Evolutionary conservation across 30 jellyfish, hydroid and myxozoan species (phyloP).

Genomic region (Aurelia aurita complex sp. Pacific): DNA sequence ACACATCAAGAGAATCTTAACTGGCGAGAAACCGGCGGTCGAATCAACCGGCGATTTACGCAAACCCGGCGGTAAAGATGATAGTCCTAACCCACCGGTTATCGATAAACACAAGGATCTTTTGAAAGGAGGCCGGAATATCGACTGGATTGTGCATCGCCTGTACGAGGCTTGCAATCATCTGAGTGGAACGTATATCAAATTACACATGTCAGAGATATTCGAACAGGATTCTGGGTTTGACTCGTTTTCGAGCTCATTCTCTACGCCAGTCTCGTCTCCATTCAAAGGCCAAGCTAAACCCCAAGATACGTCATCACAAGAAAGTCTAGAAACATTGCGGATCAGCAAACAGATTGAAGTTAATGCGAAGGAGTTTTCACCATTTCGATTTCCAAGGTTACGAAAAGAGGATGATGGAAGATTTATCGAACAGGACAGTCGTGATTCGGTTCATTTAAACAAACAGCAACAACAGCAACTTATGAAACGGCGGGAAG

Average conservation of each 20-base stretch:
- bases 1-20: conserved; percentile 84
- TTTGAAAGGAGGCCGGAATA: conserved; percentile 86
- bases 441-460: conserved; percentile 46
- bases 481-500: conserved; percentile 70
- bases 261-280: conserved; percentile 85
- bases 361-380: conserved; percentile 40
- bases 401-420: conserved; percentile 73
- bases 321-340: conserved; percentile 85
- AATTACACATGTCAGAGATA: conserved; percentile 78
- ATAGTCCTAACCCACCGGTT: conserved; percentile 34
- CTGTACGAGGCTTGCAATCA: conserved; percentile 96
- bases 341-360: conserved; percentile 63
- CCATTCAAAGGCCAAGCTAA: conserved; percentile 76
- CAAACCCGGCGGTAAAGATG: conserved; percentile 40
- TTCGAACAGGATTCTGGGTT: conserved; percentile 96
- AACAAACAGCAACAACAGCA: conserved; percentile 68
- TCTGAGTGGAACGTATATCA: conserved; percentile 83
- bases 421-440: conserved; percentile 64
- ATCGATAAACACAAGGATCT: conserved; percentile 81
- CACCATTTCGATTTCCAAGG: conserved; percentile 85
- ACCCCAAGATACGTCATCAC: conserved; percentile 82
- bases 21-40: conserved; percentile 80
- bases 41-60: conserved; percentile 67
- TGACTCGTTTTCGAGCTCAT: conserved; percentile 70
- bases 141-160: conserved; percentile 97